Percentiles rank a stretch among this genome's conserved stretches.
Evolutionary conservation across 2,888 invertebrate species (phyloP).

Genomic region (Lycaena phlaeas): DNA sequence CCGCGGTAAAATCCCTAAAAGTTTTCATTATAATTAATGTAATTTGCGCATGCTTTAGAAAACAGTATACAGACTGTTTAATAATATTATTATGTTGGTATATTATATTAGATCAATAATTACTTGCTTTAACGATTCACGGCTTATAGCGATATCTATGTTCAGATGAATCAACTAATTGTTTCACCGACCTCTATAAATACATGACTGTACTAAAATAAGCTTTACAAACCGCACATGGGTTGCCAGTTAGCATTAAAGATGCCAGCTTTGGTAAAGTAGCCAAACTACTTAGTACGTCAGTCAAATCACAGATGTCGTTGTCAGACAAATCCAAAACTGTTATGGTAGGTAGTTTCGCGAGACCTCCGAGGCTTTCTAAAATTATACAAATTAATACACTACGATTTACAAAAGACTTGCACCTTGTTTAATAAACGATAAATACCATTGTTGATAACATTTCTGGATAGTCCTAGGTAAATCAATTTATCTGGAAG

Average conservation of each 20-base stretch:
- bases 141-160: slow-evolving; percentile 46
- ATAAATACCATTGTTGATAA: slow-evolving; percentile 37
- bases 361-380: slow-evolving; percentile 34
- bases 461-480: slow-evolving; percentile 67
- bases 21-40: too few relatives aligned
- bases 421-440: neutral
- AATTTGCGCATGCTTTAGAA: too few relatives aligned
- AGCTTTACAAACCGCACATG: slow-evolving; percentile 59
- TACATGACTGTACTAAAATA: neutral
- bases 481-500: slow-evolving; percentile 53
- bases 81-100: too few relatives aligned
- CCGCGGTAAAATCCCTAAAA: too few relatives aligned
- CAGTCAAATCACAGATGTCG: slow-evolving; percentile 67
- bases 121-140: too few relatives aligned
- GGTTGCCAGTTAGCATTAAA: slow-evolving; percentile 70
- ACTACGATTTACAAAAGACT: neutral
- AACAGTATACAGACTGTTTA: too few relatives aligned
- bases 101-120: too few relatives aligned
- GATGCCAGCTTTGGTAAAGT: slow-evolving; percentile 46
- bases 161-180: slow-evolving; percentile 2
- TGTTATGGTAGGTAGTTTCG: slow-evolving; percentile 31
- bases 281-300: slow-evolving; percentile 42
- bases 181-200: slow-evolving; percentile 17
- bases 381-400: slow-evolving; percentile 11
- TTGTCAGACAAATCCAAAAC: slow-evolving; percentile 72